Evolutionary conservation across 1,140 invertebrate genomes (phyloP), one percentile per base, ranked within the genome.

Genomic region (Pemphigus obesinymphae): DNA sequence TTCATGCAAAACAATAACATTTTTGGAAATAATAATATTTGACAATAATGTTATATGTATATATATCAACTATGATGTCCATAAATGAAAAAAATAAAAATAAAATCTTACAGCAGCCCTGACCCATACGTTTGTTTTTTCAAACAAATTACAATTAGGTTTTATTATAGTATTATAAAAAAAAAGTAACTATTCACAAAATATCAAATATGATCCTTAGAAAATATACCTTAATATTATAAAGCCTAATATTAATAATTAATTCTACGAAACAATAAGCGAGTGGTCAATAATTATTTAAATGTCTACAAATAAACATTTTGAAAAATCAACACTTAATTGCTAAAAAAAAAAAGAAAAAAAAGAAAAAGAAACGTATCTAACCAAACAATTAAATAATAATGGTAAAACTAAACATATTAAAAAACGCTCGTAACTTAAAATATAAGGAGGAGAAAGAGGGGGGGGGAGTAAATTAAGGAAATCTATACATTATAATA

Each of bases 281-380:
- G 50, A 55, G 15, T 17, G 61, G 76, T 80, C 76, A 80, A 80
- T 63, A 80, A 80, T 61, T n/a, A 11, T 78, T 58, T 58, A 26
- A 78, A 78, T 80, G 76, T 63, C 55, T 80, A 80, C 34, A 63
- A 78, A 80, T 80, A 80, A 80, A 80, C 76, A 80, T 80, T 80
- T 80, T 43, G 15, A 63, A 80, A 80, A 80, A 80, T 80, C 76
- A 80, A 80, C 76, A 80, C 76, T 80, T 80, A 80, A 43, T 58
- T 61, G 23, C 31, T 58, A 55, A 37, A 50, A 34, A 73, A 70
- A 45, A 43, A 45, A 75, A 53, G 50, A 48, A 50, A 73, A 76
- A 34, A 29, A 80, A 61, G n/a, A 78, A 78, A 78, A 78, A 78
- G 37, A 58, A 43, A 63, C 43, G 76, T 80, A 63, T 80, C 53